These are phyloP conservation scores for Carollia perspicillata DNA, from an alignment of 2,113 vertebrate genomes.

Conservation along the genomic window DNA sequence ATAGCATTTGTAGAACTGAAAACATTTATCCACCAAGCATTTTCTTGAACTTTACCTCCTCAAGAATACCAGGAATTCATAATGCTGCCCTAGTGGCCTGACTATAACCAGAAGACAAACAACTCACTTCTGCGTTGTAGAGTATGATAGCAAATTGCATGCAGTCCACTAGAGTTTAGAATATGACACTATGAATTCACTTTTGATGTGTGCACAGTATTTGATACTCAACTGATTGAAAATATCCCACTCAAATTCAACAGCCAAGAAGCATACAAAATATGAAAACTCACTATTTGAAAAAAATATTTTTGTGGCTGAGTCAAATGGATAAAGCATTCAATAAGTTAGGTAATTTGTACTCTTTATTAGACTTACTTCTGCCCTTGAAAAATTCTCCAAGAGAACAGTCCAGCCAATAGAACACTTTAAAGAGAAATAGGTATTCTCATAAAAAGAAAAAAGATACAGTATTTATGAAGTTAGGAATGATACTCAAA, in stretches of 20 bases:
- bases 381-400: not conserved
- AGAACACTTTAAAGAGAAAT: not conserved
- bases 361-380: not conserved
- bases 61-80: not conserved
- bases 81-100: not conserved
- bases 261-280: not conserved
- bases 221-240: not conserved
- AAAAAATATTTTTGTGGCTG: not conserved
- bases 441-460: not conserved
- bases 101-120: not conserved
- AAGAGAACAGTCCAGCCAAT: not conserved
- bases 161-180: not conserved
- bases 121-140: not conserved
- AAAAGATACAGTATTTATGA: not conserved
- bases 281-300: not conserved
- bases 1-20: not conserved
- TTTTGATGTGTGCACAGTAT: not conserved
- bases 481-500: not conserved
- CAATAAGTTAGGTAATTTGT: not conserved
- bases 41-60: not conserved
- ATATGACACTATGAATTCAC: not conserved
- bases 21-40: not conserved
- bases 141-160: not conserved
- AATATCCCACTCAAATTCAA: not conserved
- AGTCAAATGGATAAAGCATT: not conserved